These are phyloP conservation scores for Jaculus jaculus DNA, from an alignment of 2,113 vertebrate genomes.

Conservation along the genomic window DNA sequence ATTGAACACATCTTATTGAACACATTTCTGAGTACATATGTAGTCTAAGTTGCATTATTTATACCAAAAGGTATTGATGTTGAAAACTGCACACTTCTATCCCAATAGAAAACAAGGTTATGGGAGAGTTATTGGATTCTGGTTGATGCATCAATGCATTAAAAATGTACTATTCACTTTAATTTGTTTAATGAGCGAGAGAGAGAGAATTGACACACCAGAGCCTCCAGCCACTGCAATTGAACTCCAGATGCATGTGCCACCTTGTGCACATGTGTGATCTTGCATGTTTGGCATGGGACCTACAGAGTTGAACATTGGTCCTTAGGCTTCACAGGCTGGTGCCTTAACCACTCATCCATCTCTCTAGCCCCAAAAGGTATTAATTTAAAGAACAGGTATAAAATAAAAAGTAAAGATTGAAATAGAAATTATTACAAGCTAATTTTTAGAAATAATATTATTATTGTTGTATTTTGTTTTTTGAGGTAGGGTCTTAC, in stretches of 20 bases:
- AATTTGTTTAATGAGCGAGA: too few relatives aligned
- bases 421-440: background rate
- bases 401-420: background rate
- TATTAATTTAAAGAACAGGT: background rate
- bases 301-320: too few relatives aligned
- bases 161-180: too few relatives aligned
- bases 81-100: background rate
- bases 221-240: too few relatives aligned
- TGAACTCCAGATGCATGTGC: too few relatives aligned
- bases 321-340: too few relatives aligned
- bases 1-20: slow-evolving; percentile 17
- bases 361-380: background rate
- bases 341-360: too few relatives aligned
- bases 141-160: background rate
- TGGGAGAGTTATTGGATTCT: background rate
- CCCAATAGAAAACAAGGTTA: background rate
- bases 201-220: too few relatives aligned
- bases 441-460: background rate
- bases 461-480: too few relatives aligned
- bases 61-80: background rate
- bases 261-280: too few relatives aligned
- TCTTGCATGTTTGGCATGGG: too few relatives aligned
- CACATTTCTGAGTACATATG: background rate
- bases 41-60: slow-evolving; percentile 5
- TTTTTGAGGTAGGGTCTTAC: too few relatives aligned